Evolutionary conservation across 2,113 vertebrate species (phyloP), one percentile per base, ranked within the genome.

Genomic region (Corydoras maculifer): DNA sequence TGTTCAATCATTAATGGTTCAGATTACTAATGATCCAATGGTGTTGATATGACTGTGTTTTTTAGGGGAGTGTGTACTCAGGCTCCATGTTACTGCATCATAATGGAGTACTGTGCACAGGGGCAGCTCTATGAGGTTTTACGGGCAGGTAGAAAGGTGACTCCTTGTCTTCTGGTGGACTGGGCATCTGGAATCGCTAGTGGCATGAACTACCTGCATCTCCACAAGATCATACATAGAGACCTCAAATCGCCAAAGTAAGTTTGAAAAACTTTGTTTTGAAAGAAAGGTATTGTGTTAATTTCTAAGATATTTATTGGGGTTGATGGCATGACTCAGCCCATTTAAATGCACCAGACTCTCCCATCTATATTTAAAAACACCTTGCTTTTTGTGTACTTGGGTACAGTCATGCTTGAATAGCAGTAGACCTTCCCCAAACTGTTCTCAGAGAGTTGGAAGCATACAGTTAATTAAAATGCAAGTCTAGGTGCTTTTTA

Each of bases 221-320:
- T 98, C 35, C 96, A 99, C 87, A 99, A 99, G 85, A 99, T 99
- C 89, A 98, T 99, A 85, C 97, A 99, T 86, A 89, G 97, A 81
- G 97, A 99, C 84, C 96, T 99, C 80, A 99, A 99, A 83, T 99
- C 97, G 74, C 97, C 97, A 67, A 99, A 99, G 97, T 99, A 81
- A 91, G 93, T 86, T 25, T 25, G 18, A 25, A 25, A 25, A 1
- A 57, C 54, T 10, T 10, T 14, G 1, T 14, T 53, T 4, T 53
- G 9, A 53, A 25, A 25, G 18, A 2, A 25, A 25, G 18, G 18
- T 25, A 25, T 25, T 25, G 18, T 25, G 18, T 25, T 25, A 1
- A 25, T 25, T 25, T 25, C 18, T 25, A 25, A 25, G 18, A 25
- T 25, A 25, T 25, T 25, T 25, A 25, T 25, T 25, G 18, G 18